Evolutionary conservation across 2,797 vertebrate genomes (phyloP).

Genomic region (Gallinago stenura): DNA sequence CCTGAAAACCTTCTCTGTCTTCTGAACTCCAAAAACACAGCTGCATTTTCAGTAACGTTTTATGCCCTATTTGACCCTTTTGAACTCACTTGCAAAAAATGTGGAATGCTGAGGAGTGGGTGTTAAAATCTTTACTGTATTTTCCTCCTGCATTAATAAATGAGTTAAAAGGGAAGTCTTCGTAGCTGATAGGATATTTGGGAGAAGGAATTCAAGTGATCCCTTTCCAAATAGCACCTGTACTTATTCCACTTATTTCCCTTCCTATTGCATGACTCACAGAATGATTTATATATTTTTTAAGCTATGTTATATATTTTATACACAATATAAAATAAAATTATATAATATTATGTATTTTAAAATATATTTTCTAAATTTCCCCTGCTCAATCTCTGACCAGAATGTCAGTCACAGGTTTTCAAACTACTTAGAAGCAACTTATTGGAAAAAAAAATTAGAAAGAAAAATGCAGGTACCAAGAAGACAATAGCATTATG

Average conservation of each 20-base stretch:
- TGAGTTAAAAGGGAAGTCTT: background rate
- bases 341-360: background rate
- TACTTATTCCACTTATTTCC: background rate
- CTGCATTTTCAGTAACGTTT: background rate
- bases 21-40: background rate
- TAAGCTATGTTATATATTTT: background rate
- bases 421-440: background rate
- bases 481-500: constrained; percentile 10
- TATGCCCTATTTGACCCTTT: background rate
- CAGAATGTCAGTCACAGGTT: background rate
- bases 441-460: background rate
- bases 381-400: background rate
- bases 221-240: background rate
- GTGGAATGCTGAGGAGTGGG: background rate
- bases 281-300: background rate
- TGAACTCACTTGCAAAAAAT: background rate
- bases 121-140: background rate
- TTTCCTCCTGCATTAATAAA: background rate
- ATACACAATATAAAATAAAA: background rate
- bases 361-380: background rate
- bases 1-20: background rate
- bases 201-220: background rate
- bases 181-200: background rate
- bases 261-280: background rate
- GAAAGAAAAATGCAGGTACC: background rate